Conservation (phyloP, 2,888 invertebrate genomes). For the Pachymerium ferrugineum region DNA sequence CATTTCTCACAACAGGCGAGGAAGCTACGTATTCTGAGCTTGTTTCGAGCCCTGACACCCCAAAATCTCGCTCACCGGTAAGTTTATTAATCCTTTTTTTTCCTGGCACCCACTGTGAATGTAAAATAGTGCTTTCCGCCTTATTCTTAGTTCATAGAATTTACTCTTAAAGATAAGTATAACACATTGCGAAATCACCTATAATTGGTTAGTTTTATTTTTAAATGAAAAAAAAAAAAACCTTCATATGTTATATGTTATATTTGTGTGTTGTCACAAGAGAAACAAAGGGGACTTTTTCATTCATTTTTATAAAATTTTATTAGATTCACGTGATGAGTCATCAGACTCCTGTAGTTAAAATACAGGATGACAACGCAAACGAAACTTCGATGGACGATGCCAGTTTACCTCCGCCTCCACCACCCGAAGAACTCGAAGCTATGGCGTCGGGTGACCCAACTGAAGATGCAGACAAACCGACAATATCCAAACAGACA, state of each 20-base stretch:
- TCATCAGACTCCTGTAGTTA: slow-evolving; percentile 28
- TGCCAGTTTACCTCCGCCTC: not conserved
- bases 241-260: no score
- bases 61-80: slow-evolving; percentile 31
- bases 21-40: slow-evolving; percentile 28
- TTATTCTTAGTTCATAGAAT: no score
- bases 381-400: not conserved
- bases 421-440: not conserved
- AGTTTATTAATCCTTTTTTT: slow-evolving; percentile 5
- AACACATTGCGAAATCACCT: no score
- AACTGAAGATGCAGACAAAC: not conserved
- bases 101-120: not conserved
- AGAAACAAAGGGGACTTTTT: no score
- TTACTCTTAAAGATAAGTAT: no score
- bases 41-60: slow-evolving; percentile 30
- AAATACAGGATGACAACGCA: slow-evolving; percentile 25
- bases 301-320: no score
- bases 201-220: no score
- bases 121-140: not conserved
- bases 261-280: no score
- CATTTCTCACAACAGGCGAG: slow-evolving; percentile 28
- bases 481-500: slow-evolving; percentile 14
- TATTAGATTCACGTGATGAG: not conserved
- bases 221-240: no score
- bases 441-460: not conserved